phyloP scores from a whole-genome alignment of 2,888 invertebrate genomes.

The Calliopum simillimum region DNA sequence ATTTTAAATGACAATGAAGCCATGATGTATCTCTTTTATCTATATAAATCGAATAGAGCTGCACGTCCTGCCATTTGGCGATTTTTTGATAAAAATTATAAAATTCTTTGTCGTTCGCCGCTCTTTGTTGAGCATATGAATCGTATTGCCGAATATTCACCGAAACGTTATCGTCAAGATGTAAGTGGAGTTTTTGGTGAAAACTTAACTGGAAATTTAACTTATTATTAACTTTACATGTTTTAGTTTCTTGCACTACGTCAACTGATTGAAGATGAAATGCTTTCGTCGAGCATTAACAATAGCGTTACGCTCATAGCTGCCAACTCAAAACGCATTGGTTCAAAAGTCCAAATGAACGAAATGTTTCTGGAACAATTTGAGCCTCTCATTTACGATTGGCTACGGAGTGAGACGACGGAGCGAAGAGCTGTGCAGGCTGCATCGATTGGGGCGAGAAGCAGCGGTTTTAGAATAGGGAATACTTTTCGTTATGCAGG shows the following conservation, averaged over 20 bases:
- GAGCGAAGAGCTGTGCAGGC: slow-evolving; percentile 29
- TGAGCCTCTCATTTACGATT: slow-evolving; percentile 54
- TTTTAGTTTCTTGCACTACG: slow-evolving; percentile 53
- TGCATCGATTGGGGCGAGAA: slow-evolving; percentile 48
- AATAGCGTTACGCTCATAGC: slow-evolving; percentile 43
- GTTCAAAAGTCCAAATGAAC: slow-evolving; percentile 50
- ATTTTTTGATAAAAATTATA: slow-evolving; percentile 57
- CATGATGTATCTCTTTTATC: slow-evolving; percentile 55
- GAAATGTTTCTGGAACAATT: slow-evolving; percentile 57
- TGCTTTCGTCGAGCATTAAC: slow-evolving; percentile 38
- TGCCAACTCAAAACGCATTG: slow-evolving; percentile 51
- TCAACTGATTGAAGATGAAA: slow-evolving; percentile 47
- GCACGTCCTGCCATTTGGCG: slow-evolving; percentile 56
- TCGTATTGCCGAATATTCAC: slow-evolving; percentile 55
- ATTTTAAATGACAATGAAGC: slow-evolving; percentile 54
- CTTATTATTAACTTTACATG: not conserved
- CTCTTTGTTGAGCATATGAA: slow-evolving; percentile 56
- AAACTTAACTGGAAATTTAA: not conserved
- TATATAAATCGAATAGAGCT: slow-evolving; percentile 55
- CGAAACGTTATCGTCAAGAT: slow-evolving; percentile 45
- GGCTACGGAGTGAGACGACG: slow-evolving; percentile 49
- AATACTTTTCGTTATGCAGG: slow-evolving; percentile 47
- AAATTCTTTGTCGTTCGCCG: slow-evolving; percentile 49
- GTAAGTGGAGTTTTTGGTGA: slow-evolving; percentile 45
- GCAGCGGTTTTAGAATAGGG: slow-evolving; percentile 49